Conservation (phyloP, 2,797 vertebrate species). For the Pseudochirops corinnae region DNA sequence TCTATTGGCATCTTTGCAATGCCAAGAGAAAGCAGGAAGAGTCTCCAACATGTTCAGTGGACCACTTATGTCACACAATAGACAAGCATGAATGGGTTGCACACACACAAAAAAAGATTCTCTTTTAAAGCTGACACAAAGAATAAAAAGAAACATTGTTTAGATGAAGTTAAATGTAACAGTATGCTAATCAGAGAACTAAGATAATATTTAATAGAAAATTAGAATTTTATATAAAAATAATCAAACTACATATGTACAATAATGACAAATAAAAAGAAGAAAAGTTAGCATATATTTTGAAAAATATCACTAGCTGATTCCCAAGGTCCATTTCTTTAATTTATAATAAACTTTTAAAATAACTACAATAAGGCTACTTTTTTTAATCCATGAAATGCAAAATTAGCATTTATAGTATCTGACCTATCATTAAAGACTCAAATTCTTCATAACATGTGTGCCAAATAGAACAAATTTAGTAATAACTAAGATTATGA, state of each 20-base stretch:
- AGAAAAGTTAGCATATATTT: not conserved
- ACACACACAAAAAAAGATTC: not conserved
- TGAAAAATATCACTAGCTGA: not conserved
- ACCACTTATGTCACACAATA: not conserved
- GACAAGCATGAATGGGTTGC: not conserved
- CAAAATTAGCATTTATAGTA: not conserved
- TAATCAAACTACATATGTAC: not conserved
- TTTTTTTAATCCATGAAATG: not conserved
- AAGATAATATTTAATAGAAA: not conserved
- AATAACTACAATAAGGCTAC: not conserved
- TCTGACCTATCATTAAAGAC: not conserved
- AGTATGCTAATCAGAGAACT: not conserved
- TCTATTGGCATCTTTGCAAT: conserved; percentile 30
- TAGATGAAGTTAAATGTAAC: not conserved
- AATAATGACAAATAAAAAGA: not conserved
- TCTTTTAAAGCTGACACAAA: not conserved
- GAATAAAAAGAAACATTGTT: not conserved
- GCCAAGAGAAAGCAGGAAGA: conserved; percentile 72
- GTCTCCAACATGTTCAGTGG: not conserved
- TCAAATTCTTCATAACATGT: not conserved
- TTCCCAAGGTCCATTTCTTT: not conserved
- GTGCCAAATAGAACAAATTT: not conserved
- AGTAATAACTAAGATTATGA: not conserved
- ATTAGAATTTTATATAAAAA: not conserved
- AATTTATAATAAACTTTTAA: not conserved